Evolutionary conservation across 2,888 invertebrate species (phyloP).

Genomic region (Eulithis prunata): DNA sequence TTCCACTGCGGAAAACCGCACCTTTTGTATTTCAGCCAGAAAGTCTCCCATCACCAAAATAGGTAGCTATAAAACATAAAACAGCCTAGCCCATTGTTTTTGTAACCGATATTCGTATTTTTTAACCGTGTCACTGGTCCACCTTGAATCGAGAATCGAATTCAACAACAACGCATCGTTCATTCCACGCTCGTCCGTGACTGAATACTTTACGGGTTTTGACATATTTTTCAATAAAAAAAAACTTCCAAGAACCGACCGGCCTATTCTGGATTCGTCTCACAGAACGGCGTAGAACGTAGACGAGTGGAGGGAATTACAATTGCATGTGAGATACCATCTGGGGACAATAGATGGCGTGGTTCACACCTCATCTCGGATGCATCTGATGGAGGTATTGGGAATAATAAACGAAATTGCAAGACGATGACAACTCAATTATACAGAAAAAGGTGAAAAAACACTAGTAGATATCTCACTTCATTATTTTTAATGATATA

Average conservation of each 20-base stretch:
- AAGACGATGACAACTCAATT: neutral
- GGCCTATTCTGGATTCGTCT: slow-evolving; percentile 66
- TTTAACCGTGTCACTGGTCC: slow-evolving; percentile 6
- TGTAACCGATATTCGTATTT: slow-evolving; percentile 5
- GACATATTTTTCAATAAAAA: slow-evolving; percentile 62
- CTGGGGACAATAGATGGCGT: slow-evolving; percentile 55
- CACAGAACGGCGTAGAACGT: slow-evolving; percentile 51
- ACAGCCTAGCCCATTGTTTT: neutral
- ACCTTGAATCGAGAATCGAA: slow-evolving; percentile 16
- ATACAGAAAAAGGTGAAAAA: neutral
- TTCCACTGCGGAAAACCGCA: neutral
- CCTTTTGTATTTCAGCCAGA: neutral
- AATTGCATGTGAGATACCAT: slow-evolving; percentile 56
- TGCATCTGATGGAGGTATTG: slow-evolving; percentile 17
- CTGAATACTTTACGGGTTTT: slow-evolving; percentile 64
- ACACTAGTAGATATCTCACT: no score
- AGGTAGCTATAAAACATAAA: neutral
- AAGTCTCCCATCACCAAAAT: neutral
- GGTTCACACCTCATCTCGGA: slow-evolving; percentile 42
- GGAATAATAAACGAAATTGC: slow-evolving; percentile 19
- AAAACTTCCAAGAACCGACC: slow-evolving; percentile 40
- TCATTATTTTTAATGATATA: no score
- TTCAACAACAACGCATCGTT: slow-evolving; percentile 41
- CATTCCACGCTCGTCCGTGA: slow-evolving; percentile 52
- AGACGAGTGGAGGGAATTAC: slow-evolving; percentile 53